phyloP scores from a whole-genome alignment of 2,888 invertebrate species.

The Troilus luridus region DNA sequence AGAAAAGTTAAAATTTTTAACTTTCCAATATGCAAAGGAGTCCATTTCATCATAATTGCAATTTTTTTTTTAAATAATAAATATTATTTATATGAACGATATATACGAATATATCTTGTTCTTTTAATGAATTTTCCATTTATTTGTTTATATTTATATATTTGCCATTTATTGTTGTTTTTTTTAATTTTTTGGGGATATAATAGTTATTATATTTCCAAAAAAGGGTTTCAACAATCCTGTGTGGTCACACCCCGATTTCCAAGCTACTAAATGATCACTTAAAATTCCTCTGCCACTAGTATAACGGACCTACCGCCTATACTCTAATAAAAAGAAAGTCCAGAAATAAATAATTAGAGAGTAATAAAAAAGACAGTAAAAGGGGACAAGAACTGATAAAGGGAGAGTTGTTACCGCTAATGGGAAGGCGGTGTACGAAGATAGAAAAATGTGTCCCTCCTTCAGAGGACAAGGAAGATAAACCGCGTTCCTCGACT shows the following conservation, averaged over 20 bases:
- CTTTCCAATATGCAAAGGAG: too few relatives aligned
- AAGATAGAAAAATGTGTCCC: conserved; percentile 48
- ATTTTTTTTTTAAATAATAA: not conserved
- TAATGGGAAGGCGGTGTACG: conserved; percentile 34
- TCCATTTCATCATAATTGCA: not conserved
- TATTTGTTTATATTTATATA: not conserved
- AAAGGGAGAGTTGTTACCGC: conserved; percentile 8
- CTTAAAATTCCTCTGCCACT: not conserved
- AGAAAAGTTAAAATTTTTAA: not conserved
- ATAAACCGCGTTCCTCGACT: conserved; percentile 24
- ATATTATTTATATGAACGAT: not conserved
- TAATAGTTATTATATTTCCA: not conserved
- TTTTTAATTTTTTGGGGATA: not conserved
- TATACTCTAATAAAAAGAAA: not conserved
- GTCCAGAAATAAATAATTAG: conserved; percentile 25
- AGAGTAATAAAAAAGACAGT: conserved; percentile 19
- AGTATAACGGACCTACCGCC: not conserved
- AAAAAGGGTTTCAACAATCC: not conserved
- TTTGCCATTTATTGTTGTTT: not conserved
- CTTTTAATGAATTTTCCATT: not conserved
- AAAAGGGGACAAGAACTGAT: conserved; percentile 24
- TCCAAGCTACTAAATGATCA: not conserved
- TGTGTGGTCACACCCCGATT: too few relatives aligned
- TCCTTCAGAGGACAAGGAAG: conserved; percentile 1
- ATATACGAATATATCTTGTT: not conserved